Evolutionary conservation across 2,113 vertebrate species (phyloP).

Genomic region (Gorilla gorilla): DNA sequence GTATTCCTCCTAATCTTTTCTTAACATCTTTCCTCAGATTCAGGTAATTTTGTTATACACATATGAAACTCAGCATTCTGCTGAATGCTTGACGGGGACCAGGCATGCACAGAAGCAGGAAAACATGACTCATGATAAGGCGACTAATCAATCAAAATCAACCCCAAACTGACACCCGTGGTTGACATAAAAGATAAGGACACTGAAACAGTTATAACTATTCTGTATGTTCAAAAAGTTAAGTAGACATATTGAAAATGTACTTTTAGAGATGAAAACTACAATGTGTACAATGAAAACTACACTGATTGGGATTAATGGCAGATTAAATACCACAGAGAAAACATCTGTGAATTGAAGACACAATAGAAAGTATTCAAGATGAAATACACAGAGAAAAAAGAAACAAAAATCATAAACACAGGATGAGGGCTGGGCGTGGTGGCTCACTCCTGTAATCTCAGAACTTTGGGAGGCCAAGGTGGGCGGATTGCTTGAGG

Average conservation of each 20-base stretch:
- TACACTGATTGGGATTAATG: slow-evolving; percentile 14
- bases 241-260: background rate
- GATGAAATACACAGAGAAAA: slow-evolving; percentile 27
- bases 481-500: no score
- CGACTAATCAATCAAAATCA: background rate
- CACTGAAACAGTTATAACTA: slow-evolving; percentile 18
- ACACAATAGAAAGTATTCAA: slow-evolving; percentile 7
- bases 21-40: background rate
- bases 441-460: no score
- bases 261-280: slow-evolving; percentile 34
- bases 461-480: no score
- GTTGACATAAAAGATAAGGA: background rate
- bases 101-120: slow-evolving; percentile 21
- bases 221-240: slow-evolving; percentile 34
- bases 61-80: background rate
- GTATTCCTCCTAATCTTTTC: background rate
- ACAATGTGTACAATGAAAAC: slow-evolving; percentile 10
- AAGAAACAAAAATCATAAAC: background rate
- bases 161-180: background rate
- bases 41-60: background rate
- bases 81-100: background rate
- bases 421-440: background rate
- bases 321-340: background rate
- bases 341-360: slow-evolving; percentile 19
- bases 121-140: background rate